Evolutionary conservation across 1,140 invertebrate genomes (phyloP).

Genomic region (Mercenaria mercenaria): DNA sequence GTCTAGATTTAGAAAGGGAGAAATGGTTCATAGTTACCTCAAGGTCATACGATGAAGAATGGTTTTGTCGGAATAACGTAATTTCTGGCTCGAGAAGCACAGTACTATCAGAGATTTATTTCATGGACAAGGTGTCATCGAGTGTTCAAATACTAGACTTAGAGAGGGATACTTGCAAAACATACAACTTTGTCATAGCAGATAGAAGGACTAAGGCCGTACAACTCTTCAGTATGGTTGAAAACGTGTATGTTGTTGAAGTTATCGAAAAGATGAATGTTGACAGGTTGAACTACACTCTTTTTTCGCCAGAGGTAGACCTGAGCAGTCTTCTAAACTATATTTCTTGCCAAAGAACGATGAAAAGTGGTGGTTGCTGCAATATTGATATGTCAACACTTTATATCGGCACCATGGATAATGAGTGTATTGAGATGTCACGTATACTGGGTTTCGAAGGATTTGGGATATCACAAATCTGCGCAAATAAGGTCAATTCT

Average conservation of each 20-base stretch:
- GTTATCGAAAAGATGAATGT: too few relatives aligned
- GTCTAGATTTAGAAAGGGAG: constrained; percentile 25
- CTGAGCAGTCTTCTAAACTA: too few relatives aligned
- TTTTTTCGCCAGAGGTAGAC: too few relatives aligned
- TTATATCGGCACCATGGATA: not conserved
- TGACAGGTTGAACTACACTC: too few relatives aligned
- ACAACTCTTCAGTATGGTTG: too few relatives aligned
- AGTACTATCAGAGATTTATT: not conserved
- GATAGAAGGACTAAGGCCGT: not conserved
- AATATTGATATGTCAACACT: not conserved
- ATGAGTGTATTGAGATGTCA: not conserved
- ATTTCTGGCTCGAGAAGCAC: not conserved
- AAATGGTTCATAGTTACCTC: not conserved
- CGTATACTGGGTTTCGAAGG: not conserved
- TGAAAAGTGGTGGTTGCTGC: too few relatives aligned
- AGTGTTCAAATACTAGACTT: not conserved
- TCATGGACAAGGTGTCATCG: not conserved
- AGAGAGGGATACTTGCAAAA: not conserved
- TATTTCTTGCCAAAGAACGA: too few relatives aligned
- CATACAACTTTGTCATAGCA: not conserved
- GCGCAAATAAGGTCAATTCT: not conserved
- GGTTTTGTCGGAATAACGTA: not conserved
- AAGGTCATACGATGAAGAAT: not conserved
- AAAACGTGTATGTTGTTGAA: too few relatives aligned
- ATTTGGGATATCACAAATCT: not conserved